phyloP scores from a whole-genome alignment of 2,113 vertebrate species.

The Jacana jacana region DNA sequence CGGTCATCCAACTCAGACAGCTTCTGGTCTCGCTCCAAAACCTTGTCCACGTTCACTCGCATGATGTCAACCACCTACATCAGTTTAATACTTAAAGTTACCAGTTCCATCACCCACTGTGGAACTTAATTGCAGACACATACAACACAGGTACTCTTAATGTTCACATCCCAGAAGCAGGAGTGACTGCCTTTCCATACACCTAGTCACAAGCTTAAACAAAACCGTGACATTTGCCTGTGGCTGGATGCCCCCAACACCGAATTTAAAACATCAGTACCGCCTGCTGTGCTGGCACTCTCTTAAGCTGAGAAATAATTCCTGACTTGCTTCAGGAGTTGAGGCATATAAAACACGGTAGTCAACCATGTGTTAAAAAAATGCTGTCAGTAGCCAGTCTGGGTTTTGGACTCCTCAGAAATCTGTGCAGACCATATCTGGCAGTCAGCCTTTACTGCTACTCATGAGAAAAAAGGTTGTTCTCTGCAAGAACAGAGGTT shows the following conservation, averaged over 20 bases:
- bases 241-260: background rate
- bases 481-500: background rate
- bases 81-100: background rate
- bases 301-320: background rate
- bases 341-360: background rate
- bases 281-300: background rate
- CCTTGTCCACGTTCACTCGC: slow-evolving; percentile 96
- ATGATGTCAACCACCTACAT: slow-evolving; percentile 94
- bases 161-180: background rate
- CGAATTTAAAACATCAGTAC: background rate
- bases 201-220: background rate
- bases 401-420: background rate
- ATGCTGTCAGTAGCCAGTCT: background rate
- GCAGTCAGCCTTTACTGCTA: background rate
- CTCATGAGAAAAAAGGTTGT: background rate
- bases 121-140: background rate
- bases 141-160: background rate
- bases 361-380: background rate
- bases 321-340: background rate
- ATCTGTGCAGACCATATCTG: background rate
- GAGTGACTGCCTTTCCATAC: background rate
- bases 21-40: slow-evolving; percentile 93
- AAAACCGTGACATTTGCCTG: background rate
- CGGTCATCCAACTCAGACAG: slow-evolving; percentile 92
- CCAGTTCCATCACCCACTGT: background rate